phyloP scores from a whole-genome alignment of 2,888 invertebrate genomes.

The Oscheius sp. region DNA sequence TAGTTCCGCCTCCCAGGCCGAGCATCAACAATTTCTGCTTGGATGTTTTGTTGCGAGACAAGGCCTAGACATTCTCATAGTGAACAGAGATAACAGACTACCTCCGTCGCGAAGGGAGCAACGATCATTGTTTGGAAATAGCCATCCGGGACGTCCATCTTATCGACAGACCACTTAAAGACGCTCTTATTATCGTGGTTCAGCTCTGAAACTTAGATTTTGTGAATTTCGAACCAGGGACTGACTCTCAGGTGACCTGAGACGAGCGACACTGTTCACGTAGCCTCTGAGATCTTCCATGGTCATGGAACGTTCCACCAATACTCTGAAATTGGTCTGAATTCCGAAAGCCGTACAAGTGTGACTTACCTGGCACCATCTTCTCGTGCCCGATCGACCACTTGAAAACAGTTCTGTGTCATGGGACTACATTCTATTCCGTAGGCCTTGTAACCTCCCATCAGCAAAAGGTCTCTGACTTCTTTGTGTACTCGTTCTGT shows the following conservation, averaged over 20 bases:
- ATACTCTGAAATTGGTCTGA: not conserved
- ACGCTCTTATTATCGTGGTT: slow-evolving; percentile 41
- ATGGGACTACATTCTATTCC: slow-evolving; percentile 11
- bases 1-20: slow-evolving; percentile 17
- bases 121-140: slow-evolving; percentile 47
- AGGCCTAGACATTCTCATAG: not conserved
- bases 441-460: not conserved
- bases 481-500: slow-evolving; percentile 5
- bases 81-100: not conserved
- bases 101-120: slow-evolving; percentile 46
- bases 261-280: slow-evolving; percentile 6
- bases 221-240: not conserved
- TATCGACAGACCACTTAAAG: slow-evolving; percentile 46
- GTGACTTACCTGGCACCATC: not conserved
- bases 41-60: not conserved
- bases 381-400: not conserved
- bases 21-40: slow-evolving; percentile 18
- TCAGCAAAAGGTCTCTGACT: not conserved
- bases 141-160: slow-evolving; percentile 40
- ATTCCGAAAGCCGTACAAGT: not conserved
- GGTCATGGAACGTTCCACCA: not conserved
- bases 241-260: slow-evolving; percentile 6
- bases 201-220: slow-evolving; percentile 1
- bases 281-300: slow-evolving; percentile 6
- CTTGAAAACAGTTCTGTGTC: slow-evolving; percentile 14